These are phyloP conservation scores for Myotis pilosus DNA, from an alignment of 2,797 vertebrate species.

Conservation along the genomic window DNA sequence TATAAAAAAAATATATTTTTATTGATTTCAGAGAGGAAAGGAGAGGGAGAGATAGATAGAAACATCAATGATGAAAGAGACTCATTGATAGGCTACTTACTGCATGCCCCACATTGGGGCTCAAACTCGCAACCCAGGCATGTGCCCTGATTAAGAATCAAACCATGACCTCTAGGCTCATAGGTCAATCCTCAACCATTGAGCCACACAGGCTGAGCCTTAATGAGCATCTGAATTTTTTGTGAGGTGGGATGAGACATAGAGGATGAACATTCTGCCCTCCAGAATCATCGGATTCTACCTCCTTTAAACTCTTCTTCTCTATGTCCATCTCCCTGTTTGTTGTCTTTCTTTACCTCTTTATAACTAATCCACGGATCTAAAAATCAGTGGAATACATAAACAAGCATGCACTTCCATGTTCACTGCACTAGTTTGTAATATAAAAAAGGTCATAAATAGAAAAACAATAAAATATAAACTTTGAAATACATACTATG, in stretches of 20 bases:
- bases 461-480: background rate
- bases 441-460: background rate
- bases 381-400: background rate
- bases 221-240: background rate
- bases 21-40: too few species aligned
- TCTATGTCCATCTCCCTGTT: background rate
- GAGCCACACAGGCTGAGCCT: background rate
- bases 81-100: too few species aligned
- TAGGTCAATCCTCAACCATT: too few species aligned
- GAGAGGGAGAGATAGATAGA: too few species aligned
- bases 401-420: background rate
- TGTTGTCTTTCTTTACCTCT: background rate
- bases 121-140: too few species aligned
- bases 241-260: background rate
- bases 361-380: background rate
- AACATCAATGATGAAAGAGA: too few species aligned
- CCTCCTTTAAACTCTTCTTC: background rate
- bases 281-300: background rate
- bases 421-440: background rate
- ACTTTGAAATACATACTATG: background rate
- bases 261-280: background rate
- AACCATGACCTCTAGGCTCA: too few species aligned
- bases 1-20: too few species aligned
- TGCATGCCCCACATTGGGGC: too few species aligned
- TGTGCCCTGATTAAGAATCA: too few species aligned